A percentile compares a stretch with the other conserved stretches of the same genome.
These are phyloP conservation scores for Chloromyia formosa DNA, from an alignment of 2,888 invertebrate genomes.

Conservation along the genomic window DNA sequence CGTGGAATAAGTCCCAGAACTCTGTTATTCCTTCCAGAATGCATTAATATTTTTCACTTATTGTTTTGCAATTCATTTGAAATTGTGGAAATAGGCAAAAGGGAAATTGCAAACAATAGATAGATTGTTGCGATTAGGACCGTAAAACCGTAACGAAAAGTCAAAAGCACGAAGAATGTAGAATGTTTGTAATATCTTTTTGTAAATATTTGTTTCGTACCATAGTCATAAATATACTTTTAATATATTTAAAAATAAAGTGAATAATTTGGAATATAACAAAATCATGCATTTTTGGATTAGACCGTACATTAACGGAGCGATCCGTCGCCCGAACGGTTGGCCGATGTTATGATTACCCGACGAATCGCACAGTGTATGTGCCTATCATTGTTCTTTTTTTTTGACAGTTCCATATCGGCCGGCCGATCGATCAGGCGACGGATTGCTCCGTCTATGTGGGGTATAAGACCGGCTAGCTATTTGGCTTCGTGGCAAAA, in stretches of 20 bases:
- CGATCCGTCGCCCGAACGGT: no score
- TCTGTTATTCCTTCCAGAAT: no score
- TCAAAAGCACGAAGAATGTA: not conserved
- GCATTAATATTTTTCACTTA: not conserved
- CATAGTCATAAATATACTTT: slow-evolving; percentile 43
- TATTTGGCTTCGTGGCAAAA: no score
- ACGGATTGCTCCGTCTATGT: no score
- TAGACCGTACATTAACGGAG: no score
- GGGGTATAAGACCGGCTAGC: no score
- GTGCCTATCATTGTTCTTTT: no score
- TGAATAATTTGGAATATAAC: slow-evolving; percentile 32
- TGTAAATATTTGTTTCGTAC: slow-evolving; percentile 46
- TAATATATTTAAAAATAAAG: slow-evolving; percentile 40
- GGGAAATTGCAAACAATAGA: not conserved
- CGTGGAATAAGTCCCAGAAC: no score
- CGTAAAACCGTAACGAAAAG: not conserved
- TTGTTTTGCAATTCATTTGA: not conserved
- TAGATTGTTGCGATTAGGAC: not conserved
- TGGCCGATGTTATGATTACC: no score
- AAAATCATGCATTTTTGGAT: not conserved
- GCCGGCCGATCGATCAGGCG: no score
- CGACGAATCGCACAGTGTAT: no score
- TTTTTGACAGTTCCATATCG: no score
- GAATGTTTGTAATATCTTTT: slow-evolving; percentile 12
- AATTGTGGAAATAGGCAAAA: not conserved